Evolutionary conservation across 2,113 vertebrate species (phyloP).

Genomic region (Nanorana parkeri): DNA sequence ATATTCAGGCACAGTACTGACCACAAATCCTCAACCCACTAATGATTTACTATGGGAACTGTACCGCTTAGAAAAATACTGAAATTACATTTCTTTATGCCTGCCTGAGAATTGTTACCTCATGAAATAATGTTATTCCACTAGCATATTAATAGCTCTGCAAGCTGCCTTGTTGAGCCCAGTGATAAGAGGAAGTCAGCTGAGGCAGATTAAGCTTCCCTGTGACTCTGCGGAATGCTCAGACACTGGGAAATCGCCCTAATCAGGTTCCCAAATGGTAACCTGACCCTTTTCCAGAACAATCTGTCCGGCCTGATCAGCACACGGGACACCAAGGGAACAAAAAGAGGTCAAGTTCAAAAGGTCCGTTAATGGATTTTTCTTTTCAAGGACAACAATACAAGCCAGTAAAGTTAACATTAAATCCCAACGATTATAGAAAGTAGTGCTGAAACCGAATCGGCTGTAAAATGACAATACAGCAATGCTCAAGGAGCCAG

Average conservation of each 20-base stretch:
- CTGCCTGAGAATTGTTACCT: constrained; percentile 31
- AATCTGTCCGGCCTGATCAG: constrained; percentile 27
- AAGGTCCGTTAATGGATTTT: constrained; percentile 16
- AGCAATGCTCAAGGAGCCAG: too few relatives aligned
- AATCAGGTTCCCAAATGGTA: constrained; percentile 44
- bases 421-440: neutral
- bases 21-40: neutral
- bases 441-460: too few relatives aligned
- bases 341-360: constrained; percentile 17
- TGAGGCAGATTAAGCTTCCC: constrained; percentile 37
- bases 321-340: neutral
- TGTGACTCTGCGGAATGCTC: constrained; percentile 45
- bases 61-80: neutral
- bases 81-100: constrained; percentile 6
- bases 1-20: too few relatives aligned
- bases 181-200: constrained; percentile 46
- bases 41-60: constrained; percentile 24
- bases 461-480: too few relatives aligned
- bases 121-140: constrained; percentile 43
- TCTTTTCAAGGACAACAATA: constrained; percentile 25
- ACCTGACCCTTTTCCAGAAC: constrained; percentile 28
- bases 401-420: neutral
- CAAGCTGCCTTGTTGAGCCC: constrained; percentile 11
- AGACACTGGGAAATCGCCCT: constrained; percentile 40
- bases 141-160: constrained; percentile 42